These are phyloP conservation scores for Danionella dracula DNA, from an alignment of 2,797 vertebrate genomes.

Conservation along the genomic window DNA sequence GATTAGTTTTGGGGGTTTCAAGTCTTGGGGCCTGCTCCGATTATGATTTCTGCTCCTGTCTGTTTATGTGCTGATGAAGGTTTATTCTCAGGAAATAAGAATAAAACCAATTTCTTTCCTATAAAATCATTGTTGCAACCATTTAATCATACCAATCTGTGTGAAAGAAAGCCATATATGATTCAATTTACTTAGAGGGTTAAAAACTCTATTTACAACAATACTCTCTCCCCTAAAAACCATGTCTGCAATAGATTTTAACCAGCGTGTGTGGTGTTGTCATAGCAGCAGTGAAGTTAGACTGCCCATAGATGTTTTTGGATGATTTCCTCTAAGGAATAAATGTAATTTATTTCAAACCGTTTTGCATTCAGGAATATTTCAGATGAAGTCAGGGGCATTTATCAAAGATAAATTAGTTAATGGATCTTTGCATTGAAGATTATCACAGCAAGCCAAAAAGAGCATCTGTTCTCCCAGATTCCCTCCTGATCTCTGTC, in stretches of 20 bases:
- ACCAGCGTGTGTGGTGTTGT: constrained; percentile 23
- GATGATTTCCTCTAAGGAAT: background rate
- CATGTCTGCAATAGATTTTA: constrained; percentile 1
- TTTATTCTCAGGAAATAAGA: constrained; percentile 61
- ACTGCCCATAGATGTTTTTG: constrained; percentile 1
- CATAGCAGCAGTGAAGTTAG: constrained; percentile 15
- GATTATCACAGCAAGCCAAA: constrained; percentile 24
- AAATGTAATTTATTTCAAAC: constrained; percentile 10
- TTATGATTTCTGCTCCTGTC: constrained; percentile 29
- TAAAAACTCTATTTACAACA: background rate
- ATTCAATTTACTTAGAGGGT: background rate
- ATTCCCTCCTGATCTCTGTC: constrained; percentile 13
- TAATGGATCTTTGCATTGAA: constrained; percentile 19
- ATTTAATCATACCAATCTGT: constrained; percentile 53
- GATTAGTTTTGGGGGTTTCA: constrained; percentile 11
- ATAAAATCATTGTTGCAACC: constrained; percentile 52
- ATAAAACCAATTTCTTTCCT: constrained; percentile 49
- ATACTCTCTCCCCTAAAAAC: background rate
- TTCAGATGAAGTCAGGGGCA: constrained; percentile 4
- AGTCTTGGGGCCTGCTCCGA: constrained; percentile 8
- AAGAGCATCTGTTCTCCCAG: constrained; percentile 10
- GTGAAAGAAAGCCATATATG: constrained; percentile 11
- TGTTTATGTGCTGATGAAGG: constrained; percentile 19
- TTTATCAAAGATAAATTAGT: constrained; percentile 24
- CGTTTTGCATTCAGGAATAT: background rate